Percentiles rank a stretch among this genome's conserved stretches.
Evolutionary conservation across 1,140 invertebrate species (phyloP).

Genomic region (Diabrotica virgifera): DNA sequence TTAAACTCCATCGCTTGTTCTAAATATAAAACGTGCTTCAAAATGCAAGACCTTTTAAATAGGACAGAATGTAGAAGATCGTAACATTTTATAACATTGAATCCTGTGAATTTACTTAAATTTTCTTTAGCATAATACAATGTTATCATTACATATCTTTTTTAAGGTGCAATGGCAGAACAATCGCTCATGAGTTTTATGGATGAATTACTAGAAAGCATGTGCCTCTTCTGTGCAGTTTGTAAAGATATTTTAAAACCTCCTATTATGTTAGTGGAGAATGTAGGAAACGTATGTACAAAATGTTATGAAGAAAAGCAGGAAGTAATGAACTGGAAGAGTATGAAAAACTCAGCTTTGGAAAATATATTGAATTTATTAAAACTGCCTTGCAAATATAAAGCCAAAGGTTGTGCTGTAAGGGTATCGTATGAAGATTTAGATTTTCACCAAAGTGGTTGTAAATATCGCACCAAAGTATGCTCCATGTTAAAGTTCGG

Average conservation of each 20-base stretch:
- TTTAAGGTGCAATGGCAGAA: neutral
- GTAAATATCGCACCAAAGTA: constrained; percentile 28
- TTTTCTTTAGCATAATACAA: too few species aligned
- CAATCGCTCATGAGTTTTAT: constrained; percentile 11
- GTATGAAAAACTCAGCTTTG: constrained; percentile 26
- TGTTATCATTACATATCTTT: neutral
- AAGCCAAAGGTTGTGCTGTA: constrained; percentile 28
- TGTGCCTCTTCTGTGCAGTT: constrained; percentile 24
- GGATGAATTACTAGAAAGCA: constrained; percentile 25
- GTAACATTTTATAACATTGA: too few species aligned
- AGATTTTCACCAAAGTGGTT: constrained; percentile 30
- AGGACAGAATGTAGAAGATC: too few species aligned
- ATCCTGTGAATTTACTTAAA: too few species aligned
- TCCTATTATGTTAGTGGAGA: constrained; percentile 30
- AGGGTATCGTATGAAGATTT: constrained; percentile 24
- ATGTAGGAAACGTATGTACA: constrained; percentile 26
- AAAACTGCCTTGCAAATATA: constrained; percentile 28
- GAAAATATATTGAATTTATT: constrained; percentile 22
- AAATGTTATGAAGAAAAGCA: constrained; percentile 26
- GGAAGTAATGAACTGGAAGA: constrained; percentile 18
- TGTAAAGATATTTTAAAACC: constrained; percentile 28
- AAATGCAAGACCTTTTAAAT: too few species aligned
- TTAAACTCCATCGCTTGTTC: too few species aligned
- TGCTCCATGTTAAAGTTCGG: constrained; percentile 26
- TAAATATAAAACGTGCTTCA: too few species aligned